phyloP scores from a whole-genome alignment of 2,888 invertebrate species.

The Epinotia bilunana region DNA sequence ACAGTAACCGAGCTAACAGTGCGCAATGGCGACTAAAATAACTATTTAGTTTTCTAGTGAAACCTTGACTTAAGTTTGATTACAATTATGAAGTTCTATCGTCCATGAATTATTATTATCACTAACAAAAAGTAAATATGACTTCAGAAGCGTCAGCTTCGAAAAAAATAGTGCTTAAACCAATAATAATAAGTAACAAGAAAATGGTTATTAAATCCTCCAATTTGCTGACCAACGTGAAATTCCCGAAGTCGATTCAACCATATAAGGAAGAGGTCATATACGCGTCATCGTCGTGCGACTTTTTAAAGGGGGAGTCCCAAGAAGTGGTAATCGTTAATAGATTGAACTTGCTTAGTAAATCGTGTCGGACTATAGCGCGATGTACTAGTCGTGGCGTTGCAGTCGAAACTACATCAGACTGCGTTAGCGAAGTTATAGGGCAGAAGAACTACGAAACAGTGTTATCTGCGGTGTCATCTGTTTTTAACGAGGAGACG shows the following conservation, averaged over 20 bases:
- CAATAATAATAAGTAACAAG: slow-evolving; percentile 41
- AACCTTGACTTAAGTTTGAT: background rate
- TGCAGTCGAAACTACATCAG: slow-evolving; percentile 61
- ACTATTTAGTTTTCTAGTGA: background rate
- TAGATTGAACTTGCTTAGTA: slow-evolving; percentile 54
- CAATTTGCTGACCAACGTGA: slow-evolving; percentile 13
- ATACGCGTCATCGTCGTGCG: slow-evolving; percentile 57
- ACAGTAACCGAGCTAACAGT: background rate
- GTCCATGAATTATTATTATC: background rate
- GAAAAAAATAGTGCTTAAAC: slow-evolving; percentile 35
- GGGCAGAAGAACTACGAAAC: slow-evolving; percentile 70
- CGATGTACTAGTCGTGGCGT: slow-evolving; percentile 51
- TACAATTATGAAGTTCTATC: slow-evolving; percentile 1
- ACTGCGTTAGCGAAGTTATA: slow-evolving; percentile 62
- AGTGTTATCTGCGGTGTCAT: slow-evolving; percentile 65
- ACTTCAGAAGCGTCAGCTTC: slow-evolving; percentile 1
- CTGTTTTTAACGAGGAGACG: slow-evolving; percentile 65
- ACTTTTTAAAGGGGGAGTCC: slow-evolving; percentile 62
- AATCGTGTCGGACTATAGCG: slow-evolving; percentile 62
- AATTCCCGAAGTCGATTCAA: slow-evolving; percentile 23
- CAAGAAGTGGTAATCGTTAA: slow-evolving; percentile 60
- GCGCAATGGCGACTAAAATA: slow-evolving; percentile 4
- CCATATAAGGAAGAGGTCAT: slow-evolving; percentile 59
- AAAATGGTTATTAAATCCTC: slow-evolving; percentile 40
- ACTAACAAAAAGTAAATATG: background rate